phyloP scores from a whole-genome alignment of 2,113 vertebrate genomes.

The Diphyllodes magnificus region DNA sequence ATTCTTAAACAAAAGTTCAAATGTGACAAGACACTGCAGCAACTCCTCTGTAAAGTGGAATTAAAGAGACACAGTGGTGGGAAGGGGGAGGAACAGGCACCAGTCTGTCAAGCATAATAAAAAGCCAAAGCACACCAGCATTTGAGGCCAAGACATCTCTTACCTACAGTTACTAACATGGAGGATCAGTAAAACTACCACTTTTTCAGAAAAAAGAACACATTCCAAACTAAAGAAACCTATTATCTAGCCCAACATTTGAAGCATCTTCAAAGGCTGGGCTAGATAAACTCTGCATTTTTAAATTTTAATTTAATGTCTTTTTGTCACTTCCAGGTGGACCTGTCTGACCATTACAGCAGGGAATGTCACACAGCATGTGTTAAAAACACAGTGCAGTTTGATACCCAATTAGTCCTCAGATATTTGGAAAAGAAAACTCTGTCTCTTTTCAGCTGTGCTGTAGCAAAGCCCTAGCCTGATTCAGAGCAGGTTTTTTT shows the following conservation, averaged over 20 bases:
- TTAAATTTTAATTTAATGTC: neutral
- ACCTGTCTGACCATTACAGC: neutral
- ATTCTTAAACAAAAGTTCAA: neutral
- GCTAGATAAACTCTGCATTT: neutral
- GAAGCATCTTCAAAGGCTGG: neutral
- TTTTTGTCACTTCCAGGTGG: neutral
- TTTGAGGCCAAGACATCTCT: neutral
- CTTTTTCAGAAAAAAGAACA: neutral
- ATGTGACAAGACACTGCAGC: neutral
- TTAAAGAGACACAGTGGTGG: neutral
- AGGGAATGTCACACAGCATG: neutral
- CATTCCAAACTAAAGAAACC: neutral
- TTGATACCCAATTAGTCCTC: neutral
- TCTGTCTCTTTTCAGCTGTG: neutral
- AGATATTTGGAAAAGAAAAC: neutral
- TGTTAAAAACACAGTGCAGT: neutral
- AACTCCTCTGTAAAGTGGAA: neutral
- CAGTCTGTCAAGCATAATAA: neutral
- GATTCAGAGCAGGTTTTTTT: neutral
- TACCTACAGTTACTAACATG: neutral
- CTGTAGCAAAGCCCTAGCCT: neutral
- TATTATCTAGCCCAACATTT: neutral
- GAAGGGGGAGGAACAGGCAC: neutral
- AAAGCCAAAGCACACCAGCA: neutral
- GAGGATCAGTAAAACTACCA: neutral